A percentile compares a stretch with the other conserved stretches of the same genome.
phyloP scores from a whole-genome alignment of 2,113 vertebrate genomes.

The Cynopterus brachyotis region DNA sequence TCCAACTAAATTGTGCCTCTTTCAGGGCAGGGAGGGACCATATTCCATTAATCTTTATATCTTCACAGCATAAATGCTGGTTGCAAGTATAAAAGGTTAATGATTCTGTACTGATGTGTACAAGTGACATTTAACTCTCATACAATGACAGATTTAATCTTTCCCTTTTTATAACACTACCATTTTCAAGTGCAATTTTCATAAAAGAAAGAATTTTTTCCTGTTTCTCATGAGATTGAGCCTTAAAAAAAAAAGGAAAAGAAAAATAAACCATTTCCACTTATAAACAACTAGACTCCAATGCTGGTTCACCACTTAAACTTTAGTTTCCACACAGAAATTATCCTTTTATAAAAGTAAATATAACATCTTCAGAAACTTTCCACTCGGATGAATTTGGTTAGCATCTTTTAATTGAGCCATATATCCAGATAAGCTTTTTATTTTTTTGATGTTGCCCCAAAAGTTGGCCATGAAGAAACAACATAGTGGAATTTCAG shows the following conservation, averaged over 20 bases:
- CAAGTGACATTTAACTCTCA: neutral
- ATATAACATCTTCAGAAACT: slow-evolving; percentile 18
- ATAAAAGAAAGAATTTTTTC: slow-evolving; percentile 29
- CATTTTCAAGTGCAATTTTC: slow-evolving; percentile 45
- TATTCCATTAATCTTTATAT: neutral
- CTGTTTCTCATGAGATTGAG: neutral
- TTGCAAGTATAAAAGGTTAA: slow-evolving; percentile 33
- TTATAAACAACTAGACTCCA: neutral
- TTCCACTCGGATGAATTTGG: slow-evolving; percentile 9
- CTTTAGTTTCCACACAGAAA: slow-evolving; percentile 21
- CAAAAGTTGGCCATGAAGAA: neutral
- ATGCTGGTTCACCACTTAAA: neutral
- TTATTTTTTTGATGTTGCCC: neutral
- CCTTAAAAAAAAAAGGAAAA: neutral
- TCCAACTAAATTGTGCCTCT: neutral
- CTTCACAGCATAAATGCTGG: neutral
- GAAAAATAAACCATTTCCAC: slow-evolving; percentile 12
- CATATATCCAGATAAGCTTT: neutral
- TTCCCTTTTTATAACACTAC: slow-evolving; percentile 23
- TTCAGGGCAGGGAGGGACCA: neutral
- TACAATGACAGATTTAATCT: neutral
- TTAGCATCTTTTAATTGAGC: slow-evolving; percentile 10
- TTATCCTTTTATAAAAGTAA: slow-evolving; percentile 9
- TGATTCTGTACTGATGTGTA: slow-evolving; percentile 5
- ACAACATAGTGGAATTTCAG: slow-evolving; percentile 18